Base-by-base conservation (phyloP, 2,888 invertebrate species). In the Syrista parreyssii region DNA sequence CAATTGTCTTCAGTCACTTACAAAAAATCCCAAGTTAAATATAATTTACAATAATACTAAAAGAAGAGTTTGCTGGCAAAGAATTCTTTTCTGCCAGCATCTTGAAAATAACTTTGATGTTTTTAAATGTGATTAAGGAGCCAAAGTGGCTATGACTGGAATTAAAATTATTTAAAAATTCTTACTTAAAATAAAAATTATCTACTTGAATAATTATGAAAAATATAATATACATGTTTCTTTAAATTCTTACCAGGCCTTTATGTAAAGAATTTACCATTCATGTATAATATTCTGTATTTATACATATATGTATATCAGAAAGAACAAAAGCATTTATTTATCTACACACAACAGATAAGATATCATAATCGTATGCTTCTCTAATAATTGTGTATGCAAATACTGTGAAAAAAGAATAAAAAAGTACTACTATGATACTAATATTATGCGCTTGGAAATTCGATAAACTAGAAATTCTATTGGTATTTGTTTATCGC, bases 351-450 rank as follows among this genome's bases (percentile, higher is more conserved):
- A 55, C 23, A 15, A 23, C 55, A 9, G 23, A 55, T 9, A 55
- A 55, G 15, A 9, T 55, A 55, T 23, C 23, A 55, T 55, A 55
- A 55, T 23, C 9, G 23, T 55, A 55, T 55, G 55, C 55, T 55
- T 55, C 55, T 23, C 23, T 55, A 55, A 55, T 80, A 84, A 80
- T 81, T 81, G 83, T 87, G 83, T 86, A 85, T 74, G 82, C 82
- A 82, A 82, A 81, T 83, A 79, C 78, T 15, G 33, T 30, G 71
- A 71, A 71, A 82, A 76, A 83, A 79, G 80, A 79, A 81, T 79
- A 82, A 87, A 85, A 87, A 86, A 88, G 87, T 84, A 78, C 82
- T 80, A 77, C 80, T 82, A 82, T 79, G 77, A 75, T 76, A 79
- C 75, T 81, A 78, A 12, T 34, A 77, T 79, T 68, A 75, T 74